These are phyloP conservation scores for Hyppa rectilinea DNA, from an alignment of 2,888 invertebrate genomes.

Conservation along the genomic window DNA sequence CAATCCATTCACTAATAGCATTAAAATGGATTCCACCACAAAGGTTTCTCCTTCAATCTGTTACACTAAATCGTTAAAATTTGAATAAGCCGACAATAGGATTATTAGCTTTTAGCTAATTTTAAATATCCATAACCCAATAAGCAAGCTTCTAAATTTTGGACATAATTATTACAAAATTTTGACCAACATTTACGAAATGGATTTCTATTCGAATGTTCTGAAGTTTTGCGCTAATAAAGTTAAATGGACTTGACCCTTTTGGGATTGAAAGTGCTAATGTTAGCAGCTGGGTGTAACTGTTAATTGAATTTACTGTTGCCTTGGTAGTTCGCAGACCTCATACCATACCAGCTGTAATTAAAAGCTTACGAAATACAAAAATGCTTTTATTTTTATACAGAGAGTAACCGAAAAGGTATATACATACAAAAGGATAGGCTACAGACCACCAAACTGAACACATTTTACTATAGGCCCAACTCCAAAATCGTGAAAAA, in stretches of 20 bases:
- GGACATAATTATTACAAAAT: conserved; percentile 19
- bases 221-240: conserved; percentile 20
- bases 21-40: conserved; percentile 77
- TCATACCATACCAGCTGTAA: too few relatives aligned
- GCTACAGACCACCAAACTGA: too few relatives aligned
- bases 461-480: too few relatives aligned
- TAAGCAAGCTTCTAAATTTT: conserved; percentile 13
- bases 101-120: conserved; percentile 52
- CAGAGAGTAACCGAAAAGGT: too few relatives aligned
- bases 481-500: too few relatives aligned
- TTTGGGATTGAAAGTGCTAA: conserved; percentile 43
- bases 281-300: conserved; percentile 49
- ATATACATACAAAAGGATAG: too few relatives aligned
- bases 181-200: conserved; percentile 23
- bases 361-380: not conserved
- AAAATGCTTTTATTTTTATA: too few relatives aligned
- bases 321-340: not conserved
- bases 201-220: conserved; percentile 33
- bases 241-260: conserved; percentile 49
- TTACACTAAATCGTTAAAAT: conserved; percentile 64
- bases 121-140: conserved; percentile 33
- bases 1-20: conserved; percentile 77
- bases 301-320: conserved; percentile 41
- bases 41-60: conserved; percentile 75
- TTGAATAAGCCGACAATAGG: conserved; percentile 55